phyloP scores from a whole-genome alignment of 37 sponge, comb jelly and placozoan genomes.

The Cladorhizidae sp. region DNA sequence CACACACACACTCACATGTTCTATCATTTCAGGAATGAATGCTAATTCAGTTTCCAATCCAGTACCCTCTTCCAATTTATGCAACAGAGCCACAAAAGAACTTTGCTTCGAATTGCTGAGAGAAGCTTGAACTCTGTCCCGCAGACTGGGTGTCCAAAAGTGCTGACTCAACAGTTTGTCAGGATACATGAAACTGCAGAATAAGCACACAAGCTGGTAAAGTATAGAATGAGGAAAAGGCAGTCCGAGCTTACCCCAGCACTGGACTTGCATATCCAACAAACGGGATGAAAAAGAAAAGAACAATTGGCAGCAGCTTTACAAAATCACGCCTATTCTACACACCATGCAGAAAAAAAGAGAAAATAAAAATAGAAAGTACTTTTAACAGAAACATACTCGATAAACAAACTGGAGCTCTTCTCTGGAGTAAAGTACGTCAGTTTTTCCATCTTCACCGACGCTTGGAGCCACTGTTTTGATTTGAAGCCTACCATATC shows the following conservation, averaged over 20 bases:
- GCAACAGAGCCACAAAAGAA: background rate
- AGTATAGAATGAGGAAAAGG: background rate
- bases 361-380: background rate
- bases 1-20: background rate
- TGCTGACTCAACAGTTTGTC: constrained; percentile 49
- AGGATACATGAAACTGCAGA: constrained; percentile 66
- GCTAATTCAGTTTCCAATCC: background rate
- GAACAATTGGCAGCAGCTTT: constrained; percentile 55
- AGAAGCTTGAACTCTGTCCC: background rate
- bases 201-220: background rate
- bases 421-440: constrained; percentile 6
- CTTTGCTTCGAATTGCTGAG: background rate
- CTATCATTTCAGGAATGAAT: constrained; percentile 5
- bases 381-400: background rate
- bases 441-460: constrained; percentile 11
- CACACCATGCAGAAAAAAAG: background rate
- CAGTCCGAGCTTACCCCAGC: constrained; percentile 51
- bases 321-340: constrained; percentile 53
- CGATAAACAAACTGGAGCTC: constrained; percentile 36
- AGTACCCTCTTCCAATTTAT: background rate
- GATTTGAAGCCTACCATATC: constrained; percentile 8
- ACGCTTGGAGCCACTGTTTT: background rate
- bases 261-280: constrained; percentile 71
- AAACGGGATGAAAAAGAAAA: constrained; percentile 69
- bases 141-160: constrained; percentile 42